Base-by-base conservation (phyloP, 1,140 invertebrate genomes). In the Temnothorax nylanderi region DNA sequence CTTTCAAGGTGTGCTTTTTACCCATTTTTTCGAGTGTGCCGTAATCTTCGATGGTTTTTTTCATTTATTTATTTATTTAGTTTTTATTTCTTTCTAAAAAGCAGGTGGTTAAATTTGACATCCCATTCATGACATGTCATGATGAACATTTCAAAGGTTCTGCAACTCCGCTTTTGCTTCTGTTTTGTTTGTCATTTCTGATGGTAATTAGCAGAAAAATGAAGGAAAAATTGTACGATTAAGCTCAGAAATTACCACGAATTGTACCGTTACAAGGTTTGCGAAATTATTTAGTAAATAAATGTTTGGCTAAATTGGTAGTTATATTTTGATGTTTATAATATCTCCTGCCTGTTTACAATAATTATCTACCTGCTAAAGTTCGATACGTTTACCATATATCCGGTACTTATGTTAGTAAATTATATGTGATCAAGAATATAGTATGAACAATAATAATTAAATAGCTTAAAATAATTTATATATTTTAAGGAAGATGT, bases 141-240 rank as follows among this genome's bases (percentile, higher is more conserved):
- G 37, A 67, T 41, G 37, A 8, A 65, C 4, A 11, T 41, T 51
- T 75, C 16, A 34, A 49, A 60, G 16, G 7, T 41, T 4, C 4
- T 16, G 7, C 47, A 62, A 49, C 21, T 58, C 4, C 16, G 7
- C 16, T 44, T 72, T 72, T 58, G 16, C 26, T 44, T 41, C 34
- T 44, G 16, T 37, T 44, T 80, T 26, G 8, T 69, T 67, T 51
- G 58, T 67, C 37, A 26, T 56, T 44, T 81, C 16, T 32, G n/a
- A n/a, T n/a, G 6, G 10, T 71, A 71, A 81, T 71, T 58, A 58
- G 16, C 62, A 21, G 32, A 84, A 75, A 74, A 84, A 47, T 47
- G 0, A 69, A 18, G 11, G 10, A 3, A n/a, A 44, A 60, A 37
- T 74, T n/a, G 34, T 41, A 21, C 26, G 16, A 34, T 72, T 21